These are phyloP conservation scores for Pocillopora grandis DNA, from an alignment of 92 coral and sea anemone genomes.

Conservation along the genomic window DNA sequence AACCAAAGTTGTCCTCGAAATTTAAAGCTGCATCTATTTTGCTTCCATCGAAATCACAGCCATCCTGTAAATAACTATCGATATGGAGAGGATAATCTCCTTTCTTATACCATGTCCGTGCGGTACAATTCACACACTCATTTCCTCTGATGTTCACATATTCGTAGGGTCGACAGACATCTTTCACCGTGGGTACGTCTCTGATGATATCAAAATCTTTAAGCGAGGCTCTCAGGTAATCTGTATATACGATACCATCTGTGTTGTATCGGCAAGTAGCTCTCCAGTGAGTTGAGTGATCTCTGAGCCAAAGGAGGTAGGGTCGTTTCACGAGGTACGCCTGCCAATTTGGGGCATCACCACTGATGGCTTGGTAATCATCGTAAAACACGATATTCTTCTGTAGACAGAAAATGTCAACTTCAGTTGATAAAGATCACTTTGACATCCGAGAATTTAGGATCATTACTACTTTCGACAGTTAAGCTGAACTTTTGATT, in stretches of 20 bases:
- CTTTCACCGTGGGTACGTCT: background rate
- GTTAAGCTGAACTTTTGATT: too few species aligned
- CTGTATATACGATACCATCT: slow-evolving; percentile 11
- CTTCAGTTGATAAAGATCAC: too few species aligned
- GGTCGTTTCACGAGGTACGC: background rate
- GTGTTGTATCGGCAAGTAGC: slow-evolving; percentile 33
- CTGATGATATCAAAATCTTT: background rate
- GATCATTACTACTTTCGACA: too few species aligned
- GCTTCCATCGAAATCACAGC: slow-evolving; percentile 11
- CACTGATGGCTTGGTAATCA: background rate
- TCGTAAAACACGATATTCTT: background rate
- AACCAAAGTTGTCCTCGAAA: slow-evolving; percentile 36
- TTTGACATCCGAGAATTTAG: background rate
- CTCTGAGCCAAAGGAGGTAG: background rate
- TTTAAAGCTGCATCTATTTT: background rate
- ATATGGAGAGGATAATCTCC: background rate
- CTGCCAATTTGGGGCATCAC: slow-evolving; percentile 38
- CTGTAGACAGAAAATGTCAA: background rate
- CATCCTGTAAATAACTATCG: background rate
- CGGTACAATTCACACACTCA: slow-evolving; percentile 14
- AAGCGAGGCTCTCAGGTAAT: slow-evolving; percentile 10
- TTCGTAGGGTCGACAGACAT: slow-evolving; percentile 14
- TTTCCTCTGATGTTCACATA: slow-evolving; percentile 32
- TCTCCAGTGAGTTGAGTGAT: slow-evolving; percentile 37
- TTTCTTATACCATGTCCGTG: background rate